Evolutionary conservation across 92 coral and sea anemone species (phyloP).

Genomic region (Epizoanthus illoricatus): DNA sequence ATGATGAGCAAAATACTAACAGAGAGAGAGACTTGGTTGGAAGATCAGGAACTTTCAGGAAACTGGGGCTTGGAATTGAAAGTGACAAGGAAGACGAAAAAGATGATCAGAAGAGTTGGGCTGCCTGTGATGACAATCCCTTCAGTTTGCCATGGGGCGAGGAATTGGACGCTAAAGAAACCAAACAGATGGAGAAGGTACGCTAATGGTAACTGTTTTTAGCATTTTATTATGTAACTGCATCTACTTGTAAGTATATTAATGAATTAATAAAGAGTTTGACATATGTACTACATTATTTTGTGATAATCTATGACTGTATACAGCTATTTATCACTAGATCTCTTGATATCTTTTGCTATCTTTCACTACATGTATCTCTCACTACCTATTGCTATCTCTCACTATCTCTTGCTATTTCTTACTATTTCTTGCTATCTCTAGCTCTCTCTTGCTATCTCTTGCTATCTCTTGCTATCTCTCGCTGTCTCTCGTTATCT

Average conservation of each 20-base stretch:
- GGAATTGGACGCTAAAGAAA: background rate
- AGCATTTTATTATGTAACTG: no score
- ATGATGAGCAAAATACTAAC: background rate
- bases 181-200: background rate
- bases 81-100: slow-evolving; percentile 9
- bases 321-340: no score
- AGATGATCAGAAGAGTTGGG: background rate
- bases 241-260: background rate
- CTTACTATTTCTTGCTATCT: background rate
- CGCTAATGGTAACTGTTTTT: no score
- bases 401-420: no score
- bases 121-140: background rate
- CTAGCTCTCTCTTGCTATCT: background rate
- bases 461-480: background rate
- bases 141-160: slow-evolving; percentile 25
- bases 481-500: background rate
- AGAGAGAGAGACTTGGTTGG: background rate
- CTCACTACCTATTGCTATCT: no score
- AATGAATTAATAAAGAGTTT: no score
- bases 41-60: background rate
- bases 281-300: no score
- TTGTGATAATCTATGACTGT: no score
- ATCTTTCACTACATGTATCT: no score
- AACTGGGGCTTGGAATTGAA: background rate
- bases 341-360: no score